Evolutionary conservation across 2,797 vertebrate genomes (phyloP).

Genomic region (Protonibea diacanthus): DNA sequence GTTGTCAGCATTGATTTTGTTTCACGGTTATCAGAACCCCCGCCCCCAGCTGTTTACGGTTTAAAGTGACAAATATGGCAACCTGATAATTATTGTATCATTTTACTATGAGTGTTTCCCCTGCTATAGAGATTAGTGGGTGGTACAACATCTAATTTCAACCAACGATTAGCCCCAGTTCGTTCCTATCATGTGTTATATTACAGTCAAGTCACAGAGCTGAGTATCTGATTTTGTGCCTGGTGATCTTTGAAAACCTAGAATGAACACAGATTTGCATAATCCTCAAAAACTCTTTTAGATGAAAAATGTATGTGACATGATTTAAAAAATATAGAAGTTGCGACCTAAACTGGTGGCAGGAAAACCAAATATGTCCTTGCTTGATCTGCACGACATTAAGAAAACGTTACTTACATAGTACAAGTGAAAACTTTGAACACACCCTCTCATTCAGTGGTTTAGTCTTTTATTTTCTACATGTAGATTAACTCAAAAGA

Average conservation of each 20-base stretch:
- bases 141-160: constrained; percentile 43
- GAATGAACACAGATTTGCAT: neutral
- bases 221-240: constrained; percentile 19
- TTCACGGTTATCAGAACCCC: constrained; percentile 32
- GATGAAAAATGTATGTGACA: neutral
- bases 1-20: constrained; percentile 67
- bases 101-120: constrained; percentile 51
- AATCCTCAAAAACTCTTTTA: neutral
- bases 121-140: constrained; percentile 59
- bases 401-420: too few species aligned
- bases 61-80: constrained; percentile 47
- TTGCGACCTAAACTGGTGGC: neutral
- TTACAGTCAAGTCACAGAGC: constrained; percentile 36
- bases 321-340: neutral
- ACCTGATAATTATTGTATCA: constrained; percentile 44
- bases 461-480: too few species aligned
- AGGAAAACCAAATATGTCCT: neutral
- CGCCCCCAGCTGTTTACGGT: constrained; percentile 33
- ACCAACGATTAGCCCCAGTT: constrained; percentile 50
- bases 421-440: too few species aligned
- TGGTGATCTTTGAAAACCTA: neutral
- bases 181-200: constrained; percentile 25
- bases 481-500: too few species aligned
- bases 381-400: neutral
- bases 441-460: too few species aligned